Evolutionary conservation across 2,888 invertebrate species (phyloP), one percentile per base, ranked within the genome.

Genomic region (Apomyelois bistriatella): DNA sequence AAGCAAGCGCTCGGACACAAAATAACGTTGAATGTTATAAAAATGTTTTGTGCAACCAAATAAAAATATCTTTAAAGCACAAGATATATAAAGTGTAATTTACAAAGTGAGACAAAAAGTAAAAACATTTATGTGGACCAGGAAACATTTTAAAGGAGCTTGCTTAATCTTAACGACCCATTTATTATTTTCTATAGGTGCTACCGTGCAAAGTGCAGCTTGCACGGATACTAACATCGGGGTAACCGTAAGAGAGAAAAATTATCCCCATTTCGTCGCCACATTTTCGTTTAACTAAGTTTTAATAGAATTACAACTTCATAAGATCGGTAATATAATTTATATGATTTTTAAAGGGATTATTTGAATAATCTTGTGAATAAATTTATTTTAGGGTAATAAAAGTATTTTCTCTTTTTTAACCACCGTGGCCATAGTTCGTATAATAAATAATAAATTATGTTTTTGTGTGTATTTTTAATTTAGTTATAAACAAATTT

Each of bases 121-220:
- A 43, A 43, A 43, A 28, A 12, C 8, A 13, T 43, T 42, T 40
- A n/a, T 40, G 22, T 22, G 17, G 17, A 22, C 41, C 17, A 41
- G 28, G 28, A 28, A 43, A 43, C 42, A 28, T 43, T 43, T 28
- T 41, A 41, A 28, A 28, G 12, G 28, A 43, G 42, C 12, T 28
- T 43, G 42, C 12, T 28, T 43, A 43, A 43, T 43, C 42, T 43
- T 28, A 43, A 43, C 42, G 42, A 43, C 42, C 42, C 42, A 43
- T 43, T 43, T 28, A 43, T 43, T 43, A 43, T 43, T 28, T 43
- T 43, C 42, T 43, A 28, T 43, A 43, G 42, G 42, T 43, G 42
- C 40, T 40, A 40, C 28, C 42, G 28, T 17, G 41, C 22, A 41
- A 22, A 28, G 12, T 43, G 42, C 42, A 28, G 28, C 13, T 43